A percentile compares a stretch with the other conserved stretches of the same genome.
phyloP scores from a whole-genome alignment of 2,113 vertebrate species.

The Cebus imitator region DNA sequence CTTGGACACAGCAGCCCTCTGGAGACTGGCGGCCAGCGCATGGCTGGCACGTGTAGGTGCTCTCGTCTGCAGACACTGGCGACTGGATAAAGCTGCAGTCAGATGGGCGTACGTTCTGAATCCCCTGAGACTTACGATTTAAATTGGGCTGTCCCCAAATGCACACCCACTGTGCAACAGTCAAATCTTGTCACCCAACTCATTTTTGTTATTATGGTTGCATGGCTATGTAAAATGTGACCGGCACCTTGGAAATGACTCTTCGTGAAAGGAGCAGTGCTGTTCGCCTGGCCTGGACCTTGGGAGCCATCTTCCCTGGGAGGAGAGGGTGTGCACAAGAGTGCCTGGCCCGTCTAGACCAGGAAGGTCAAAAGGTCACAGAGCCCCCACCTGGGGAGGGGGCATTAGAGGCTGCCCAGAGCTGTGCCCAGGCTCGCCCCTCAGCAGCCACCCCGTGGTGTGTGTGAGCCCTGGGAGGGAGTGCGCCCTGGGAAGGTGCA shows the following conservation, averaged over 20 bases:
- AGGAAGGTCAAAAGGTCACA: background rate
- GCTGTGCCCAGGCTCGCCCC: background rate
- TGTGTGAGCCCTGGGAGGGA: background rate
- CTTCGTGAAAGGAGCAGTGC: background rate
- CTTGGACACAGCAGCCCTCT: background rate
- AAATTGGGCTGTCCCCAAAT: background rate
- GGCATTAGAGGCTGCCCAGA: background rate
- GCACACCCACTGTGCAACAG: background rate
- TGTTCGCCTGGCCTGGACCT: background rate
- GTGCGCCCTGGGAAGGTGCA: background rate
- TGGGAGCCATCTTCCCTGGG: background rate
- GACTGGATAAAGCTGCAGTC: background rate
- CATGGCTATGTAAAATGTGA: background rate
- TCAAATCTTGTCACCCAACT: background rate
- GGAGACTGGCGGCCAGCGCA: rapidly evolving
- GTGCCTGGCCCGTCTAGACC: too few species aligned
- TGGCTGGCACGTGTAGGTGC: rapidly evolving
- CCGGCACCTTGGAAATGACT: background rate
- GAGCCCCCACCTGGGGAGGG: background rate
- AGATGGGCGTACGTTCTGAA: too few species aligned
- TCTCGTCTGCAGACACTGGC: rapidly evolving
- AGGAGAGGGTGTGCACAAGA: rapidly evolving
- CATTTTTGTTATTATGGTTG: rapidly evolving
- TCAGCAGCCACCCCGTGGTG: background rate
- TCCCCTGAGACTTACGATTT: background rate